Base-by-base conservation (phyloP, 1,140 invertebrate genomes). In the Drosophila murphyi region DNA sequence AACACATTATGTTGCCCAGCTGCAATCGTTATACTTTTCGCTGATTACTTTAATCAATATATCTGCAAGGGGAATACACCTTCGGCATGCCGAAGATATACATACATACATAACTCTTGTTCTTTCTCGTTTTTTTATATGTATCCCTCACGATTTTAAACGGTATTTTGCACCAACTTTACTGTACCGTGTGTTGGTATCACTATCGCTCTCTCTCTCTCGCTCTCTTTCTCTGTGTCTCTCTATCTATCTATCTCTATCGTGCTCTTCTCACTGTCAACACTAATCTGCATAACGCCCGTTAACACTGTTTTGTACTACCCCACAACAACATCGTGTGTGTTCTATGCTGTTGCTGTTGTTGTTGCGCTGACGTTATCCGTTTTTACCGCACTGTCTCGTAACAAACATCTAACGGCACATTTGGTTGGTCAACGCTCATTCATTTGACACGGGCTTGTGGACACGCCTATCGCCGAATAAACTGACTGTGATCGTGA, bases 141-240 rank as follows among this genome's bases (percentile, higher is more conserved):
- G 47, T 78, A 78, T 87, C 34, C 67, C 52, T 82, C 52, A 68
- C 54, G 32, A 72, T 62, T 63, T 70, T 73, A 68, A 71, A 59
- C 71, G 32, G 75, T 78, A 45, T 72, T 77, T 78, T 91, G 80
- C 82, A 88, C 76, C 76, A 76, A 69, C 60, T 67, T 69, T 64
- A 78, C 63, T 69, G 37, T 43, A 68, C 51, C 54, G 64, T 73
- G 82, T 87, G 82, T 69, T 78, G 69, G 57, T 73, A 65, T 75
- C 74, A 69, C 65, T 34, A 20, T 20, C 20, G 20, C 20, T 71
- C 68, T 57, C 7, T 75, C 41, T 68, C 5, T 72, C 50, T 51
- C 1, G 72, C 20, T 76, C 31, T 50, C 43, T 29, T 12, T 12
- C 5, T 41, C 43, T 57, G 1, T 48, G 20, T 52, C 54, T 64